These are phyloP conservation scores for Lypha dubia DNA, from an alignment of 2,888 invertebrate genomes.

Conservation along the genomic window DNA sequence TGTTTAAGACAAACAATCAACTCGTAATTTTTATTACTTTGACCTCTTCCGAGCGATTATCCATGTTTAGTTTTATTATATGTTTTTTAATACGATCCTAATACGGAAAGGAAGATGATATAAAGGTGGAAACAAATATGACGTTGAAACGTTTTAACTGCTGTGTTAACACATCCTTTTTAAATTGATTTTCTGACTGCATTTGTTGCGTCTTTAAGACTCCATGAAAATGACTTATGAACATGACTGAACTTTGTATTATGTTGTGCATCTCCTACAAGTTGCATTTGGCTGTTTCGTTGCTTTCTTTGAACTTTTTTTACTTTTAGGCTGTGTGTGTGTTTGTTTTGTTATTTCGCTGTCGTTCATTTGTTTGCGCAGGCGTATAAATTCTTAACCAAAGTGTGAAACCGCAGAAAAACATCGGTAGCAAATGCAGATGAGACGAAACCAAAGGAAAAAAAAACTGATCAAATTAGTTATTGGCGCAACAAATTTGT, in stretches of 20 bases:
- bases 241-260: constrained; percentile 62
- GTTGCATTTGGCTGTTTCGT: background rate
- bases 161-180: constrained; percentile 67
- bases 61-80: background rate
- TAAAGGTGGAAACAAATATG: constrained; percentile 36
- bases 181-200: constrained; percentile 67
- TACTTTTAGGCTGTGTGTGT: constrained; percentile 16
- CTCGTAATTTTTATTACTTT: constrained; percentile 61
- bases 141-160: constrained; percentile 63
- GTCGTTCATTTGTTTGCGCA: constrained; percentile 64
- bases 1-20: constrained; percentile 34
- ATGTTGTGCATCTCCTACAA: constrained; percentile 13
- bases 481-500: constrained; percentile 67
- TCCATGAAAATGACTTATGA: constrained; percentile 66
- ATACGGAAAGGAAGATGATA: constrained; percentile 3
- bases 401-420: constrained; percentile 83
- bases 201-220: constrained; percentile 35
- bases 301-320: constrained; percentile 46
- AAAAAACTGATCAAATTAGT: constrained; percentile 69
- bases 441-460: constrained; percentile 14
- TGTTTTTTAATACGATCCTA: constrained; percentile 11
- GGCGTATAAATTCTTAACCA: constrained; percentile 78
- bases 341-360: constrained; percentile 12
- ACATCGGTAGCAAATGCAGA: constrained; percentile 80
- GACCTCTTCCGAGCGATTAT: constrained; percentile 23